A percentile compares a stretch with the other conserved stretches of the same genome.
Evolutionary conservation across 2,797 vertebrate species (phyloP).

Genomic region (Alectoris magna): DNA sequence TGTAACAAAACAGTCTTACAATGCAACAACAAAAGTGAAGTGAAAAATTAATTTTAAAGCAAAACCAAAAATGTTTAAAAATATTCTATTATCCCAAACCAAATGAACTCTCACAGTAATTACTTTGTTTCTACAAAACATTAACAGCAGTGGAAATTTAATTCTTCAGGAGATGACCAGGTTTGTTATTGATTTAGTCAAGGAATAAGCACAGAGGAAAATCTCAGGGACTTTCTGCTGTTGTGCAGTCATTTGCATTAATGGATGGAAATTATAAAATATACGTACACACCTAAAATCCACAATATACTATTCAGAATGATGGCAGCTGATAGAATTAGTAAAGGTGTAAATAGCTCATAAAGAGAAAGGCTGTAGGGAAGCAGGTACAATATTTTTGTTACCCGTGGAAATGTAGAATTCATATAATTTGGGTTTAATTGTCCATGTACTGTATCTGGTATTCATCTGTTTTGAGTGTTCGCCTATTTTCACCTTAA

Average conservation of each 20-base stretch:
- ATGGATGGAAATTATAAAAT: background rate
- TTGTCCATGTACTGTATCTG: background rate
- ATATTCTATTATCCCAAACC: background rate
- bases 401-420: background rate
- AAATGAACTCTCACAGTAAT: background rate
- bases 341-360: background rate
- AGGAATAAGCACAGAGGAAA: background rate
- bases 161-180: background rate
- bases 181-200: background rate
- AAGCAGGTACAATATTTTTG: slow-evolving; percentile 20
- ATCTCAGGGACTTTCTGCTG: background rate
- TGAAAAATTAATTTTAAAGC: background rate
- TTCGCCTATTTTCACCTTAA: slow-evolving; percentile 21
- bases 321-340: background rate
- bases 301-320: background rate
- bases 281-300: background rate
- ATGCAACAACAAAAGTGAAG: background rate
- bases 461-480: background rate
- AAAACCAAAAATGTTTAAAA: background rate
- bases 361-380: background rate
- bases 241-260: background rate
- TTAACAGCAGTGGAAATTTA: background rate
- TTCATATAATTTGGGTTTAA: slow-evolving; percentile 36
- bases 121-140: background rate
- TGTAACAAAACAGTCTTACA: background rate